These are phyloP conservation scores for Drosophila carrolli DNA, from an alignment of 1,140 invertebrate genomes.

Conservation along the genomic window DNA sequence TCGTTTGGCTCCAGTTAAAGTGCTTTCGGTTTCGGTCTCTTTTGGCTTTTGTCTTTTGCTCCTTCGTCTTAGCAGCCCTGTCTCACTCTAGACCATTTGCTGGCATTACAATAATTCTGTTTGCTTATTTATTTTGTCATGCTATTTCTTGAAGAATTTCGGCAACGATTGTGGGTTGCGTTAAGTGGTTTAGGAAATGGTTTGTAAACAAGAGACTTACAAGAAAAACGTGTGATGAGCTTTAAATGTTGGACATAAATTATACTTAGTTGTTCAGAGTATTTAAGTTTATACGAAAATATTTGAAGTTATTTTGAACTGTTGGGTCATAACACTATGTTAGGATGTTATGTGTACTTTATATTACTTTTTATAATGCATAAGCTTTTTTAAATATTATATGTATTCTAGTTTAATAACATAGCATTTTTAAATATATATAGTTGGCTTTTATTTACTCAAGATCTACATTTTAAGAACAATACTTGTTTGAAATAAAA, in stretches of 20 bases:
- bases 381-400: too few relatives aligned
- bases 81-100: constrained; percentile 16
- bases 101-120: constrained; percentile 53
- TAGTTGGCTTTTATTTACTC: too few relatives aligned
- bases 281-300: not conserved
- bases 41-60: constrained; percentile 25
- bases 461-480: too few relatives aligned
- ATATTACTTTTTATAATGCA: too few relatives aligned
- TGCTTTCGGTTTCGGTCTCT: constrained; percentile 45
- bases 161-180: constrained; percentile 9
- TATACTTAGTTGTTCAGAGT: not conserved
- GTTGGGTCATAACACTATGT: not conserved
- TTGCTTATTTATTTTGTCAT: constrained; percentile 41
- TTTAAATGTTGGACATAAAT: not conserved
- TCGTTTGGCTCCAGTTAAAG: constrained; percentile 27
- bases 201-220: constrained; percentile 10
- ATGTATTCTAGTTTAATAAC: too few relatives aligned
- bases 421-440: too few relatives aligned
- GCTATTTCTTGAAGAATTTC: constrained; percentile 26
- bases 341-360: not conserved
- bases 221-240: not conserved
- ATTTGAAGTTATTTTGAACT: not conserved
- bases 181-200: constrained; percentile 23
- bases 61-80: constrained; percentile 7
- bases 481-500: too few relatives aligned